Base-by-base conservation (phyloP, 2,113 vertebrate species). In the Sinocyclocheilus grahami region DNA sequence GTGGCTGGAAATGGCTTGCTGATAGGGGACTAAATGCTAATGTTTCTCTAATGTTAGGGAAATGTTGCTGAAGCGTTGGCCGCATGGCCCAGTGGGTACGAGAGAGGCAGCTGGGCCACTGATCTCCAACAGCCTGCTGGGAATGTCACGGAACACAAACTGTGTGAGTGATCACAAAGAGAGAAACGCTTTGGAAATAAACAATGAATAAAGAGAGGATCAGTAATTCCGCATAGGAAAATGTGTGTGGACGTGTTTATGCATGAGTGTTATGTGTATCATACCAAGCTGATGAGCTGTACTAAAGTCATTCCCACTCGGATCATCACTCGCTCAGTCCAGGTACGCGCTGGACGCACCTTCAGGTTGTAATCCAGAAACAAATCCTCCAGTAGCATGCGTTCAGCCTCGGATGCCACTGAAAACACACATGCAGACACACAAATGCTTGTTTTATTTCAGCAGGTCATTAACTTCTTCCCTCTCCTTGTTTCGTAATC, bases 281-380 rank as follows among this genome's bases (percentile, higher is more conserved):
- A 93, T 94, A 98, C 97, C 96, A 98, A 90, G 91, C 96, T 96
- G 92, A 97, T 95, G 16, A 98, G 96, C 76, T 97, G 96, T 0
- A 96, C 95, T 51, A 98, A 93, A 6, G 93, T 96, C 95, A 98
- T 96, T 48, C 97, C 97, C 27, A 97, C 90, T 82, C 95, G 90
- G 62, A 97, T 96, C 82, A 88, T 93, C 37, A 98, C 96, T 71
- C 89, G 95, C 77, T 96, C 96, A 53, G 94, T 91, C 93, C 95
- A 93, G 84, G 88, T 85, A 30, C 55, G 91, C 18, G 95, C 94
- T 0, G 97, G 97, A 3, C 96, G 90, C 71, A 97, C 96, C 1
- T 95, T 95, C 85, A 93, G 88, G 78, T 96, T 96, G 88, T 98
- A 98, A 85, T 93, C 90, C 2, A 93, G 33, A 78, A 96, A 96